A percentile compares a stretch with the other conserved stretches of the same genome.
These are phyloP conservation scores for Drosophila littoralis DNA, from an alignment of 1,140 invertebrate genomes.

Conservation along the genomic window DNA sequence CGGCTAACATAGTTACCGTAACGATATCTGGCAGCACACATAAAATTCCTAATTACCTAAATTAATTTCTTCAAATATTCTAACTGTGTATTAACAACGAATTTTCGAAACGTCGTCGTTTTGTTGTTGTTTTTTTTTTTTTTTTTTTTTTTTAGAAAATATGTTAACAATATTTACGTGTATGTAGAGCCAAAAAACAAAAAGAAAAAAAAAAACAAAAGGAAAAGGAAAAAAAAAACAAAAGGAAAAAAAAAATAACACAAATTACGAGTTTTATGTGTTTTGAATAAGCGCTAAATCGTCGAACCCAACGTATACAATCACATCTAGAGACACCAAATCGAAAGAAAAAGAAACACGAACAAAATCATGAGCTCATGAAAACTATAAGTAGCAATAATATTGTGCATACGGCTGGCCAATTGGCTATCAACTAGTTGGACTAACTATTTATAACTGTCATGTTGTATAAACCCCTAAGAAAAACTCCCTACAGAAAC, in stretches of 20 bases:
- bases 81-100: conserved; percentile 51
- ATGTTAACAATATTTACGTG: conserved; percentile 41
- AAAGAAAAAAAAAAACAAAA: conserved; percentile 21
- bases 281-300: conserved; percentile 18
- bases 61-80: conserved; percentile 3
- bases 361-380: background rate
- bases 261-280: conserved; percentile 28
- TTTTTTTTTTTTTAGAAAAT: conserved; percentile 5
- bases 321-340: conserved; percentile 46
- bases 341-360: conserved; percentile 7
- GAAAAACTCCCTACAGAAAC: conserved; percentile 29
- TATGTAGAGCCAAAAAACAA: conserved; percentile 36
- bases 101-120: conserved; percentile 23
- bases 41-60: background rate
- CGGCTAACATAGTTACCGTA: conserved; percentile 32
- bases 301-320: conserved; percentile 39
- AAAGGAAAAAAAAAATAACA: background rate
- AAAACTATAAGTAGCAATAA: background rate
- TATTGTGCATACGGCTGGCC: conserved; percentile 12
- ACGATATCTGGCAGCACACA: conserved; percentile 23
- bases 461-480: conserved; percentile 1
- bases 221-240: conserved; percentile 3
- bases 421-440: background rate
- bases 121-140: conserved; percentile 3
- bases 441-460: background rate